Base-by-base conservation (phyloP, 2,113 vertebrate genomes). In the Brachypteracias leptosomus region DNA sequence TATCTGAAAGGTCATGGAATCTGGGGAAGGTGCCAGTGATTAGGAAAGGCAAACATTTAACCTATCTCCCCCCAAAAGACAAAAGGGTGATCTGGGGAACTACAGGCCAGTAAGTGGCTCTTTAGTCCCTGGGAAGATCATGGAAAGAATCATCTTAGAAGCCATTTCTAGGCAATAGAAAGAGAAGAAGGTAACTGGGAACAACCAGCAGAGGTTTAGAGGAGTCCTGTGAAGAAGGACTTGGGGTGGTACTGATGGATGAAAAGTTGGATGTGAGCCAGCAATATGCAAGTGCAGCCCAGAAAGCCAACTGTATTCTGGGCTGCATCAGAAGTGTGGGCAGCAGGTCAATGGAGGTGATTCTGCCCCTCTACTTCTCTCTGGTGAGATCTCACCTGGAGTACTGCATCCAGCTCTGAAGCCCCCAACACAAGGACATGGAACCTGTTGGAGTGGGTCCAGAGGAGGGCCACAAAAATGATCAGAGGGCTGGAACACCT, bases 201-300 rank as follows among this genome's bases (percentile, higher is more conserved):
- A 63, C 33, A 57, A n/a, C 1, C 7, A 70, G 28, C 16, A 25
- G 1, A 54, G 25, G 6, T 17, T 61, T 24, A 72, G 29, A 81
- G 52, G 15, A 54, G 24, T 10, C 40, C 40, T 87, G 10, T 1
- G 7, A 28, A 57, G 35, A n/a, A 47, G 25, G 35, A 83, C 15
- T 62, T 51, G 16, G 5, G 11, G 10, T 28, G 18, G 46, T 16
- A 55, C 16, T 16, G 0, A 2, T 7, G 5, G 47, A 38, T 13
- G 20, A 59, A 68, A 77, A 52, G 26, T 12, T 80, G 42, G 25
- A 58, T 7, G 4, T 16, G 21, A 81, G 4, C 7, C 1, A 1
- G 9, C 29, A 61, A 18, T 16, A 12, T 16, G 8, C 0, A 0
- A 13, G 13, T 1, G 0, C 26, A 44, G 46, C 40, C 51, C 40